Conservation (phyloP, 2,113 vertebrate species). For the Cromileptes altivelis region DNA sequence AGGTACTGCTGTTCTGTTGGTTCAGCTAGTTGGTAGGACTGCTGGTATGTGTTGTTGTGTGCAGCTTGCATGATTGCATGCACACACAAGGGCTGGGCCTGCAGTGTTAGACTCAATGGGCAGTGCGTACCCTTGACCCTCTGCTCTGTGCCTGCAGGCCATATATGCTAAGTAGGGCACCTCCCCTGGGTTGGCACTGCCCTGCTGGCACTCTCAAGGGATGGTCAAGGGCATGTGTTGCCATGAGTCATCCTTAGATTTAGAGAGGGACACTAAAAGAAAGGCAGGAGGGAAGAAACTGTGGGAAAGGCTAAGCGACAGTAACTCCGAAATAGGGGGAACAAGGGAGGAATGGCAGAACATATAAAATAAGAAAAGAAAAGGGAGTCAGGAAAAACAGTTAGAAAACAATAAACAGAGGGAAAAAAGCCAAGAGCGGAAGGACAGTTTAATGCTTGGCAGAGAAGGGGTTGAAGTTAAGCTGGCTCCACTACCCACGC, state of each 20-base stretch:
- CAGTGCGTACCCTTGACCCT: slow-evolving; percentile 41
- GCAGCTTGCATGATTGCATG: not conserved
- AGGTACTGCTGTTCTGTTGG: not conserved
- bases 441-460: slow-evolving; percentile 43
- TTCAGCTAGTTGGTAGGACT: not conserved
- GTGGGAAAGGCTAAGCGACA: not conserved
- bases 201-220: slow-evolving; percentile 40
- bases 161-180: slow-evolving; percentile 46
- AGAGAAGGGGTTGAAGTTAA: slow-evolving; percentile 37
- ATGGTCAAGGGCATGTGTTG: slow-evolving; percentile 36
- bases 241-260: slow-evolving; percentile 48
- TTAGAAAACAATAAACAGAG: slow-evolving; percentile 8
- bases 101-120: slow-evolving; percentile 28
- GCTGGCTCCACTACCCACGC: slow-evolving; percentile 24
- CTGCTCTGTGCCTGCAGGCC: slow-evolving; percentile 35
- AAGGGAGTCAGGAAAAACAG: not conserved
- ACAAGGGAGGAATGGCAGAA: not conserved
- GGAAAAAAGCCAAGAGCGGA: slow-evolving; percentile 10
- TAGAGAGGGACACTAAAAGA: slow-evolving; percentile 17
- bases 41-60: not conserved
- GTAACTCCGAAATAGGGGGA: not conserved
- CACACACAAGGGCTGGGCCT: not conserved
- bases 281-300: slow-evolving; percentile 2
- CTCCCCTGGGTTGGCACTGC: slow-evolving; percentile 12
- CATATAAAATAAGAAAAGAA: not conserved